These are phyloP conservation scores for Sminthurinus aureus DNA, from an alignment of 2,888 invertebrate species.

Conservation along the genomic window DNA sequence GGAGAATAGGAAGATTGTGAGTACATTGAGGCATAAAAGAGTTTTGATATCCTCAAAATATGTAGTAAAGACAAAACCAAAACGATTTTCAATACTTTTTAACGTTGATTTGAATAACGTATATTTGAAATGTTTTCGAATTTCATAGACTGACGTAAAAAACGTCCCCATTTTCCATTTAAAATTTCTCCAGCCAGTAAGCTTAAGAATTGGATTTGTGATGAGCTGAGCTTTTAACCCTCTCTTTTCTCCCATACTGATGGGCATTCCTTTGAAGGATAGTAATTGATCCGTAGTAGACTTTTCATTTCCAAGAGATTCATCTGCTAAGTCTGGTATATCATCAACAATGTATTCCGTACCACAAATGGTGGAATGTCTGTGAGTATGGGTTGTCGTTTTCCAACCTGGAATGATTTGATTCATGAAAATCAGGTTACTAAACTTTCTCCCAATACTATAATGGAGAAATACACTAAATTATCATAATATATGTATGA, in stretches of 20 bases:
- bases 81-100: constrained; percentile 32
- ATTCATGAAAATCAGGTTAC: too few relatives aligned
- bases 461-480: too few relatives aligned
- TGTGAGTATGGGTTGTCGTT: constrained; percentile 34
- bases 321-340: constrained; percentile 77
- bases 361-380: constrained; percentile 24
- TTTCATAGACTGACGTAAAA: not conserved
- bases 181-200: constrained; percentile 32
- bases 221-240: constrained; percentile 80
- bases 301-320: constrained; percentile 81
- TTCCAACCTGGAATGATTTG: constrained; percentile 36
- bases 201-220: constrained; percentile 58
- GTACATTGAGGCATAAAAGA: constrained; percentile 21
- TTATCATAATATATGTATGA: too few relatives aligned
- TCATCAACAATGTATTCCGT: constrained; percentile 35
- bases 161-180: constrained; percentile 30
- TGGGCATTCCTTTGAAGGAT: constrained; percentile 84
- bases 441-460: too few relatives aligned
- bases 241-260: constrained; percentile 82
- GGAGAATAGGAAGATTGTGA: constrained; percentile 13
- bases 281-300: constrained; percentile 86
- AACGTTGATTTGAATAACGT: constrained; percentile 15
- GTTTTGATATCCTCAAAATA: constrained; percentile 34
- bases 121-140: constrained; percentile 15
- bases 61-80: constrained; percentile 33